Conservation (phyloP, 2,113 vertebrate genomes). For the Tonatia bakeri region DNA sequence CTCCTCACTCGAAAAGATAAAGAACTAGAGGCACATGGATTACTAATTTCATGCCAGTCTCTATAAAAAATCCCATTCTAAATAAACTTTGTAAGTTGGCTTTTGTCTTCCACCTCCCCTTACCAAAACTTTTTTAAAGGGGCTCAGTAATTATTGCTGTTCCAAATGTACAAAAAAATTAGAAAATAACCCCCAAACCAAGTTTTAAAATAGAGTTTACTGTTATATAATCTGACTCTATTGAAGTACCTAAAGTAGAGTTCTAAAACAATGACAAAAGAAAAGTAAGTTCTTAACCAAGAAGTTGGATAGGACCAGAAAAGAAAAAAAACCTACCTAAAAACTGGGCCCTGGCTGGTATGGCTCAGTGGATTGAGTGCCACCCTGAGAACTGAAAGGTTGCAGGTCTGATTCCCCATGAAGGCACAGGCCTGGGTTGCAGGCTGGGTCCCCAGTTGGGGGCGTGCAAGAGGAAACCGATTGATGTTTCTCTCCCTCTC, state of each 20-base stretch:
- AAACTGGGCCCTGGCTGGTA: no score
- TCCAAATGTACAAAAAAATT: no score
- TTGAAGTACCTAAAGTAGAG: background rate
- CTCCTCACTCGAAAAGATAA: background rate
- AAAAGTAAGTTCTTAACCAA: background rate
- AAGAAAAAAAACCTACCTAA: background rate
- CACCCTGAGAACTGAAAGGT: no score
- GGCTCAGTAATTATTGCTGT: no score
- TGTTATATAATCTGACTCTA: background rate
- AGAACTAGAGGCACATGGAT: background rate
- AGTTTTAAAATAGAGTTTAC: background rate
- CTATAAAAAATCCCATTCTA: background rate
- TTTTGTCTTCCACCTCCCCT: background rate
- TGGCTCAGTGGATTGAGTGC: no score
- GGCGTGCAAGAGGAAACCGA: no score
- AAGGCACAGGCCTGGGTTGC: no score
- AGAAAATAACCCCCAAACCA: background rate
- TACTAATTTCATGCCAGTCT: background rate
- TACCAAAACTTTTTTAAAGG: background rate
- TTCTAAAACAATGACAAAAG: background rate
- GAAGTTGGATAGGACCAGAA: background rate
- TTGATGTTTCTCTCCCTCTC: no score
- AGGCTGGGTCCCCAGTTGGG: no score
- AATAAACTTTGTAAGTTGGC: background rate
- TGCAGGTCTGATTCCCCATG: no score